A percentile compares a stretch with the other conserved stretches of the same genome.
Evolutionary conservation across 1,140 invertebrate genomes (phyloP).

Genomic region (Lordiphosa stackelbergi): DNA sequence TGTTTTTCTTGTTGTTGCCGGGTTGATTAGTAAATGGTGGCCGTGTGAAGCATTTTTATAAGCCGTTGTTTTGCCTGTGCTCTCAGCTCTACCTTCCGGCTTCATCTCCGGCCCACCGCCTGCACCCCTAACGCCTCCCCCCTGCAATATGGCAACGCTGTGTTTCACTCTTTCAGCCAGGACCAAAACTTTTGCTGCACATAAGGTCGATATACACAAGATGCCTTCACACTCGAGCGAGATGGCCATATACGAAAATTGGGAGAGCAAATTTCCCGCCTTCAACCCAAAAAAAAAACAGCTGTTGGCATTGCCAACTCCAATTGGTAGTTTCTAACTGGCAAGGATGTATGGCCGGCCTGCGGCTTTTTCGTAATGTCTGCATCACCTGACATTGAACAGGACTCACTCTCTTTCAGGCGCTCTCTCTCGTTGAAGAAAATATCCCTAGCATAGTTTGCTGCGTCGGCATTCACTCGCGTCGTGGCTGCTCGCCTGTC

Average conservation of each 20-base stretch:
- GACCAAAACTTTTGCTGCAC: slow-evolving; percentile 52
- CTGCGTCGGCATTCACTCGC: slow-evolving; percentile 67
- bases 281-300: slow-evolving; percentile 48
- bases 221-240: slow-evolving; percentile 50
- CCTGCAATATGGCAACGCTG: slow-evolving; percentile 71
- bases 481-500: slow-evolving; percentile 66
- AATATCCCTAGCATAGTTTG: slow-evolving; percentile 67
- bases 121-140: slow-evolving; percentile 8
- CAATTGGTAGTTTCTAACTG: slow-evolving; percentile 18
- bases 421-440: slow-evolving; percentile 18
- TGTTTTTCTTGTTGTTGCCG: slow-evolving; percentile 21
- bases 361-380: slow-evolving; percentile 45
- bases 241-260: slow-evolving; percentile 17
- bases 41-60: slow-evolving; percentile 35
- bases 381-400: slow-evolving; percentile 76
- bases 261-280: slow-evolving; percentile 49
- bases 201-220: slow-evolving; percentile 70
- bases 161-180: slow-evolving; percentile 44
- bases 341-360: slow-evolving; percentile 70
- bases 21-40: slow-evolving; percentile 72
- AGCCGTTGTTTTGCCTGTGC: slow-evolving; percentile 56
- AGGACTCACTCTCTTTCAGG: slow-evolving; percentile 11
- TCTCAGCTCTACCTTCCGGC: slow-evolving; percentile 63
- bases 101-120: slow-evolving; percentile 63
- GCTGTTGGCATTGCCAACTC: slow-evolving; percentile 57